Conservation (phyloP, 1,140 invertebrate species). For the Gyrodactylus bullatarudis region DNA sequence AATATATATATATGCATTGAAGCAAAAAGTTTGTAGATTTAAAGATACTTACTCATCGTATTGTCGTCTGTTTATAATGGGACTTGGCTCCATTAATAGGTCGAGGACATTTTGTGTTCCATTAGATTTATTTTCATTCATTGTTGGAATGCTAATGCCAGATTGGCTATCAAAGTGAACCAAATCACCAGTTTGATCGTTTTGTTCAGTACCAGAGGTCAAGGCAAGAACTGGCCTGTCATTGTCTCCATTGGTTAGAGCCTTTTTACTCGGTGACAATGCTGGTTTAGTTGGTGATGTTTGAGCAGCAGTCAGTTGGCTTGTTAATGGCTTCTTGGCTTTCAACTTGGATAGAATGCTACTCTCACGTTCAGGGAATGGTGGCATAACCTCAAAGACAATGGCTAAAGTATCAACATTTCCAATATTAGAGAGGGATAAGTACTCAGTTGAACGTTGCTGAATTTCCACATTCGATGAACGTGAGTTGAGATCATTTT, state of each 20-base stretch:
- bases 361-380: conserved; percentile 89
- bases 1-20: too few species aligned
- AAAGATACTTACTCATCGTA: background rate
- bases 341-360: conserved; percentile 66
- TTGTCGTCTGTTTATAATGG: background rate
- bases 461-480: conserved; percentile 92
- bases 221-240: background rate
- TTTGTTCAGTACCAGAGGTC: background rate
- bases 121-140: background rate
- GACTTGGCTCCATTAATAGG: background rate
- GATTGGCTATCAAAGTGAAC: background rate
- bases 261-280: background rate
- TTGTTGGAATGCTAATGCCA: background rate
- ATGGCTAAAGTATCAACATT: conserved; percentile 28
- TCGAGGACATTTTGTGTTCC: background rate
- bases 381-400: conserved; percentile 96
- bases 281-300: background rate
- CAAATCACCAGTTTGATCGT: background rate
- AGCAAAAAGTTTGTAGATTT: background rate
- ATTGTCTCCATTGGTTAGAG: background rate
- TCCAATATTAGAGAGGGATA: conserved; percentile 1
- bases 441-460: conserved; percentile 81
- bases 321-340: conserved; percentile 43
- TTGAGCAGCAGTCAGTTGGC: background rate
- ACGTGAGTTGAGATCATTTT: conserved; percentile 66